Percentiles rank a stretch among this genome's conserved stretches.
Conservation (phyloP, 2,113 vertebrate genomes). For the Anthoscopus minutus region DNA sequence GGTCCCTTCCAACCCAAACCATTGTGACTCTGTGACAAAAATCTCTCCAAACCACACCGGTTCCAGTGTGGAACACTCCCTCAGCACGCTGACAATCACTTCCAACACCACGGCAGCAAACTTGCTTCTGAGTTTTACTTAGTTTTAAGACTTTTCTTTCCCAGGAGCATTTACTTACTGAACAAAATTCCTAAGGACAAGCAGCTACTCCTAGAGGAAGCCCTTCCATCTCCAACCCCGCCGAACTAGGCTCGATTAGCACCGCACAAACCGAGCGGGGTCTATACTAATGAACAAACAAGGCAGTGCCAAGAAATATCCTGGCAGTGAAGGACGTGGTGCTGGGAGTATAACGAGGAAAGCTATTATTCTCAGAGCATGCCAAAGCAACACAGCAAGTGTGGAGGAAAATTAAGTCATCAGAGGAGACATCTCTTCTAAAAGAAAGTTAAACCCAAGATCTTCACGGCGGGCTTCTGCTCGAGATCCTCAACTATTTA, state of each 20-base stretch:
- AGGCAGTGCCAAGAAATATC: conserved; percentile 49
- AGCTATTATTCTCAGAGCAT: conserved; percentile 30
- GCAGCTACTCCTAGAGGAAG: background rate
- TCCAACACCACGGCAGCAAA: background rate
- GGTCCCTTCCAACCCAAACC: background rate
- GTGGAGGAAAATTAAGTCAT: conserved; percentile 28
- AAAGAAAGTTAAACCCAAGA: conserved; percentile 7
- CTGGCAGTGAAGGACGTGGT: conserved; percentile 27
- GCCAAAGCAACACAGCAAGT: conserved; percentile 22
- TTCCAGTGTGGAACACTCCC: background rate
- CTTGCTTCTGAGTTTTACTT: background rate
- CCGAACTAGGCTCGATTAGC: background rate
- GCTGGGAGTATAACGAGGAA: conserved; percentile 42
- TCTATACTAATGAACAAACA: conserved; percentile 44
- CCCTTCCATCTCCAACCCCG: background rate
- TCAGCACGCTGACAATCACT: background rate
- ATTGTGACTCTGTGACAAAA: background rate
- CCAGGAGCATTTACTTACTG: background rate
- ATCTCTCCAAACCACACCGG: background rate
- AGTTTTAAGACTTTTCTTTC: background rate
- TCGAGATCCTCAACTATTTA: background rate
- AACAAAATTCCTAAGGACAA: background rate
- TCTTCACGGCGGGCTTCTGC: background rate
- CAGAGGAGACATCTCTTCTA: conserved; percentile 27
- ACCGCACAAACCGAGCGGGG: background rate